Evolutionary conservation across 64 coral and sea anemone species (phyloP).

Genomic region (Montipora cactus): DNA sequence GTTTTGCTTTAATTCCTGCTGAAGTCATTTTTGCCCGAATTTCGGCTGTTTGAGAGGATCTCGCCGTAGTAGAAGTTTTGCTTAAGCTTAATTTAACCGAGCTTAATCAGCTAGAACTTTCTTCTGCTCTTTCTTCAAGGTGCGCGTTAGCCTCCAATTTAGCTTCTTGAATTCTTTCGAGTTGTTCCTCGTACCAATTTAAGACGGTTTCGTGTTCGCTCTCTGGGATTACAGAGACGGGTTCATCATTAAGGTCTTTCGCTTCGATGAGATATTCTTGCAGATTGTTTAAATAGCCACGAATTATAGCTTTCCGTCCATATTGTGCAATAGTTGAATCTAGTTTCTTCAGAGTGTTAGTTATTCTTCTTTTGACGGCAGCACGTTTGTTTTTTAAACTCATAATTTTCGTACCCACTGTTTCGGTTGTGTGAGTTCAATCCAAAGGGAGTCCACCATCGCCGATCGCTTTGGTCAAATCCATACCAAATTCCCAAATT

Average conservation of each 20-base stretch:
- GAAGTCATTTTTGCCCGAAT: not conserved
- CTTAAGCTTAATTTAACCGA: not conserved
- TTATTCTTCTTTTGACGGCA: not conserved
- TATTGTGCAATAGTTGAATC: not conserved
- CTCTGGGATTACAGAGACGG: not conserved
- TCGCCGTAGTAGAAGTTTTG: not conserved
- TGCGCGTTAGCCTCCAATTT: conserved; percentile 6
- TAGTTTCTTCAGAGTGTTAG: conserved; percentile 8
- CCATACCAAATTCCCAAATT: conserved; percentile 26
- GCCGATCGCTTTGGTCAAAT: not conserved
- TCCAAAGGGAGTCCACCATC: not conserved
- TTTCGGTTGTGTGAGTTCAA: not conserved
- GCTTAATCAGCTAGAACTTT: not conserved
- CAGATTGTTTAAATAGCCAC: not conserved
- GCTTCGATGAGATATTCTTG: not conserved
- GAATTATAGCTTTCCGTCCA: not conserved
- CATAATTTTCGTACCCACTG: not conserved
- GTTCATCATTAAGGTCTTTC: not conserved
- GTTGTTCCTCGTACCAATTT: not conserved
- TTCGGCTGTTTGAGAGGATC: not conserved
- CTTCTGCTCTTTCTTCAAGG: not conserved
- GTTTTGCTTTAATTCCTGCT: conserved; percentile 31
- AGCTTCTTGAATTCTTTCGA: not conserved
- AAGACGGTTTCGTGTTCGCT: not conserved
- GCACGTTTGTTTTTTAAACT: not conserved